A percentile compares a stretch with the other conserved stretches of the same genome.
Conservation (phyloP, 2,113 vertebrate genomes). For the Heliornis fulica region DNA sequence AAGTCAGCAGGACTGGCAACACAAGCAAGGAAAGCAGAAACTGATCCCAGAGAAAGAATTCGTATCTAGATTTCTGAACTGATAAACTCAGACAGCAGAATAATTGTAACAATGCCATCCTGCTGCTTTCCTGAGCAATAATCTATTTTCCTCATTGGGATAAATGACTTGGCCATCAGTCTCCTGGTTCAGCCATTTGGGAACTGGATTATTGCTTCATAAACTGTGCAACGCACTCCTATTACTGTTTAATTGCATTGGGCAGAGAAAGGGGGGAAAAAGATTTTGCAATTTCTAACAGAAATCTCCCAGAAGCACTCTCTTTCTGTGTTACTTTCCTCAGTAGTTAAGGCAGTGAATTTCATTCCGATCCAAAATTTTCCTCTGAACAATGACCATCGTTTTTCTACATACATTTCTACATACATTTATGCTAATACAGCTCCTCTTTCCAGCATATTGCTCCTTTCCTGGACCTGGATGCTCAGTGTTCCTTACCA, state of each 20-base stretch:
- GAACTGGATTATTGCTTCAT: conserved; percentile 74
- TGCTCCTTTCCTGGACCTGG: conserved; percentile 3
- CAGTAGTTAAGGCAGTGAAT: conserved; percentile 1
- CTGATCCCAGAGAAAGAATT: conserved; percentile 30
- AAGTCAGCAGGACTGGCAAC: not conserved
- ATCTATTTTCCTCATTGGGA: conserved; percentile 66
- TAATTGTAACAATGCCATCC: conserved; percentile 36
- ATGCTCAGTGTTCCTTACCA: conserved; percentile 20
- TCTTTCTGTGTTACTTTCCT: conserved; percentile 9
- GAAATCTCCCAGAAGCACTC: conserved; percentile 33
- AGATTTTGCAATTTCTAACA: conserved; percentile 48
- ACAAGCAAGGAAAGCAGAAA: not conserved
- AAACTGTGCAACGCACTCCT: conserved; percentile 62
- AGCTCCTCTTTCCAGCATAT: conserved; percentile 19
- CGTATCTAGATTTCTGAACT: not conserved
- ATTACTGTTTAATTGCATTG: conserved; percentile 68
- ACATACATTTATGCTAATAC: not conserved
- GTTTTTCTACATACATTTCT: not conserved
- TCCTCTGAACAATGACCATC: conserved; percentile 4
- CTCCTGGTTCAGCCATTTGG: conserved; percentile 65
- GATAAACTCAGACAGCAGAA: conserved; percentile 52
- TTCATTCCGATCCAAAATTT: conserved; percentile 30
- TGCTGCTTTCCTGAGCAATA: conserved; percentile 65
- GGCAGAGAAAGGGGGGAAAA: conserved; percentile 52
- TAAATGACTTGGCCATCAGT: conserved; percentile 71